These are phyloP conservation scores for Elysia chlorotica DNA, from an alignment of 1,140 invertebrate species.

Conservation along the genomic window DNA sequence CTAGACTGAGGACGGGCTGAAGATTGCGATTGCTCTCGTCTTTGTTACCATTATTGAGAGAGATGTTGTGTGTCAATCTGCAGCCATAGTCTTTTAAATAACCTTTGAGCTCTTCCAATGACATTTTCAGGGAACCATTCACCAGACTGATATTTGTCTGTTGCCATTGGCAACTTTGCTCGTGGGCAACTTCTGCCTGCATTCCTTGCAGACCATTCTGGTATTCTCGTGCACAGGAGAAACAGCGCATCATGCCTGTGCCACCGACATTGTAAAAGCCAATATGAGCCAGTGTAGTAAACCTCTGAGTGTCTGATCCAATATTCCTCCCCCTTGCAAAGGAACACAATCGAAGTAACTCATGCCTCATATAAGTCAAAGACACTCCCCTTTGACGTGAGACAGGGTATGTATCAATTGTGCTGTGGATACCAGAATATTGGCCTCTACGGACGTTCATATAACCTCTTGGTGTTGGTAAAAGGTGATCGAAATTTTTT, in stretches of 20 bases:
- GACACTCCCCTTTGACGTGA: too few relatives aligned
- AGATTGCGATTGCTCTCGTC: neutral
- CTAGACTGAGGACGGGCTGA: neutral
- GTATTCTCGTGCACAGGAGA: neutral
- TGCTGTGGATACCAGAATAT: too few relatives aligned
- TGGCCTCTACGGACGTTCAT: too few relatives aligned
- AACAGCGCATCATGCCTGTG: neutral
- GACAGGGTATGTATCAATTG: too few relatives aligned
- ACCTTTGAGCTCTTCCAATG: neutral
- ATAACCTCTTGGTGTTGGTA: too few relatives aligned
- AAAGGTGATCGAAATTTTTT: too few relatives aligned
- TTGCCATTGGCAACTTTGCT: neutral
- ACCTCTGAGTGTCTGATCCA: neutral
- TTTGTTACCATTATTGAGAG: neutral
- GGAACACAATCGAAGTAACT: neutral
- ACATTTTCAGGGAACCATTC: neutral
- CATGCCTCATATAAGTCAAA: too few relatives aligned
- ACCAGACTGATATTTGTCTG: neutral
- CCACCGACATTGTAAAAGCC: neutral
- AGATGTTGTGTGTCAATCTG: neutral
- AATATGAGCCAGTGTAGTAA: neutral
- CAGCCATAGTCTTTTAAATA: too few relatives aligned
- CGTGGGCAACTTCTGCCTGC: neutral
- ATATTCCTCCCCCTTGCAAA: too few relatives aligned
- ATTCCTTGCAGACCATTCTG: neutral